Evolutionary conservation across 2,113 vertebrate genomes (phyloP).

Genomic region (Oreochromis niloticus): DNA sequence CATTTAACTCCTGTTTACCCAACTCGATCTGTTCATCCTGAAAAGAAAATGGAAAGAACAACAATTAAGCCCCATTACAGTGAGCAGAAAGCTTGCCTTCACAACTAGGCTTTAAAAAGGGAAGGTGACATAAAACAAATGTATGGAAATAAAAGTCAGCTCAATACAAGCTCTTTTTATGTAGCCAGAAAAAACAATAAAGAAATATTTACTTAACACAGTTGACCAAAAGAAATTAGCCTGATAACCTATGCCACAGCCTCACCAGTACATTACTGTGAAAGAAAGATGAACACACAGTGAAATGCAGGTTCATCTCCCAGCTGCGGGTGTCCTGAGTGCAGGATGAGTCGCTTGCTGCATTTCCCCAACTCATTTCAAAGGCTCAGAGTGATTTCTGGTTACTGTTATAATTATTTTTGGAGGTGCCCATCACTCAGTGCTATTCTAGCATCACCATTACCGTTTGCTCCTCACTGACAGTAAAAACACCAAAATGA

Average conservation of each 20-base stretch:
- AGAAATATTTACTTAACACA: background rate
- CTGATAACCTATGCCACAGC: background rate
- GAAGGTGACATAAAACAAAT: background rate
- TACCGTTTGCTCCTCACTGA: conserved; percentile 30
- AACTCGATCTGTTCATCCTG: conserved; percentile 86
- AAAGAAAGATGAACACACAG: conserved; percentile 76
- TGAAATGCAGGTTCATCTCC: conserved; percentile 83
- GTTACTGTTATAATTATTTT: background rate
- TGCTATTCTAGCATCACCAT: background rate
- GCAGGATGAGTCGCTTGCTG: conserved; percentile 48
- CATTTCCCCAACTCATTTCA: conserved; percentile 78
- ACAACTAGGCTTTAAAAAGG: background rate
- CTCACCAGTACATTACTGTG: conserved; percentile 71
- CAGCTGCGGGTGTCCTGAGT: conserved; percentile 77
- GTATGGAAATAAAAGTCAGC: background rate
- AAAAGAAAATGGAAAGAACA: background rate
- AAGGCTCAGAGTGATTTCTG: conserved; percentile 21
- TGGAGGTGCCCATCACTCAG: background rate
- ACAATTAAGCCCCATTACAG: background rate
- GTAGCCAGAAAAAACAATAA: background rate
- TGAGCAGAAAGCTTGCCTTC: background rate
- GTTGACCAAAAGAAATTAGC: background rate
- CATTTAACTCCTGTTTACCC: conserved; percentile 78
- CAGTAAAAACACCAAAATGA: conserved; percentile 45
- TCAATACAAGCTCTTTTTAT: background rate